Evolutionary conservation across 2,888 invertebrate genomes (phyloP).

Genomic region (Aquatica leii): DNA sequence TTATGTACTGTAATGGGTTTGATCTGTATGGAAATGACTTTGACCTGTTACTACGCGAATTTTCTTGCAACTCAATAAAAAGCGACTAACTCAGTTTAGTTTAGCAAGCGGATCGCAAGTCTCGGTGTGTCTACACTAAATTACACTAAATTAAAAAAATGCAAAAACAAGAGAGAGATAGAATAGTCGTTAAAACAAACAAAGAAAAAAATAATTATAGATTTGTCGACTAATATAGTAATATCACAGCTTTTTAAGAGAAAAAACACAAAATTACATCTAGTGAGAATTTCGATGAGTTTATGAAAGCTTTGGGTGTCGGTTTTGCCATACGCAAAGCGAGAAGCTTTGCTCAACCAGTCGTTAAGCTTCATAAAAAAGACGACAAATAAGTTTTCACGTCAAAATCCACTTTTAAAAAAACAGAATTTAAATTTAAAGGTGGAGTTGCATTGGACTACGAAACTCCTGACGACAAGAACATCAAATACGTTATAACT

Average conservation of each 20-base stretch:
- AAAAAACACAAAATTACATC: conserved; percentile 79
- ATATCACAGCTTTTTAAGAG: conserved; percentile 49
- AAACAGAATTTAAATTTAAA: conserved; percentile 81
- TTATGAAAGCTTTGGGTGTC: conserved; percentile 90
- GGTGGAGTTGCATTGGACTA: conserved; percentile 89
- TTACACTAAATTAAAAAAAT: too few species aligned
- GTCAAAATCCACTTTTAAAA: conserved; percentile 90
- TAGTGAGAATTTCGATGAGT: conserved; percentile 88
- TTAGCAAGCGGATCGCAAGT: too few species aligned
- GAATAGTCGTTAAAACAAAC: too few species aligned
- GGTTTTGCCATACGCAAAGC: conserved; percentile 88
- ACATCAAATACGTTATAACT: conserved; percentile 79
- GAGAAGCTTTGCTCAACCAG: conserved; percentile 84
- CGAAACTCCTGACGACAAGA: conserved; percentile 89
- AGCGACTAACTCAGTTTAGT: too few species aligned
- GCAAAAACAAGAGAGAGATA: too few species aligned
- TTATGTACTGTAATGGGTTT: too few species aligned
- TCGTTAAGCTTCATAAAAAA: conserved; percentile 79
- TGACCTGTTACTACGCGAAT: too few species aligned
- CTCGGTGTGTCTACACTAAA: too few species aligned
- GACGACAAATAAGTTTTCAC: conserved; percentile 80
- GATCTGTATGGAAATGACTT: too few species aligned
- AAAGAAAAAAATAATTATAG: too few species aligned
- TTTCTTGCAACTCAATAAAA: too few species aligned
- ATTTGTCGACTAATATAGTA: too few species aligned